Evolutionary conservation across 1,140 invertebrate genomes (phyloP).

Genomic region (Aphis craccivora): DNA sequence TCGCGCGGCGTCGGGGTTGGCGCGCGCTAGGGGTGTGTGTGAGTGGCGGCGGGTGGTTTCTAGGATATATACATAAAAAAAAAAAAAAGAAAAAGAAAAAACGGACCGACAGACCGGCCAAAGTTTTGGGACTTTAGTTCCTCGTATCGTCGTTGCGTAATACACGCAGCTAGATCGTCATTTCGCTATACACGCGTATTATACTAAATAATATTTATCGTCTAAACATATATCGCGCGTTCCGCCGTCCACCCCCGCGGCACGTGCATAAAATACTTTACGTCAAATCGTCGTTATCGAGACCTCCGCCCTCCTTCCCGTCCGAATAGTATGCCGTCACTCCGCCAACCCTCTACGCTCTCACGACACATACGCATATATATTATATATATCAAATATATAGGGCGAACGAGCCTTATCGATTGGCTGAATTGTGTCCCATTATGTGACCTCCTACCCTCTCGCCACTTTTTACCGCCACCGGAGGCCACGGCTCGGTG

Average conservation of each 20-base stretch:
- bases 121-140: not conserved
- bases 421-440: conserved; percentile 3
- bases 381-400: not conserved
- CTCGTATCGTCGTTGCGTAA: not conserved
- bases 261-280: not conserved
- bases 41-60: not conserved
- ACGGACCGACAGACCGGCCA: not conserved
- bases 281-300: not conserved
- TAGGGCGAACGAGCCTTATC: conserved; percentile 20
- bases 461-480: not conserved
- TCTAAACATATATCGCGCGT: too few species aligned
- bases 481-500: not conserved
- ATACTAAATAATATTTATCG: not conserved
- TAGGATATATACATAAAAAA: not conserved
- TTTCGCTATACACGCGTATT: not conserved
- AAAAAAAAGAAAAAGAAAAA: not conserved
- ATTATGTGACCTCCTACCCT: not conserved
- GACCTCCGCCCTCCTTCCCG: not conserved
- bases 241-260: not conserved
- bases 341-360: not conserved
- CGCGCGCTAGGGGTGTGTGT: too few species aligned
- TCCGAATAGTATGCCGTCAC: not conserved
- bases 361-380: not conserved
- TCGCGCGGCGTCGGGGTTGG: not conserved
- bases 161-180: not conserved